These are phyloP conservation scores for Hartigia nigra DNA, from an alignment of 2,888 invertebrate species.

Conservation along the genomic window DNA sequence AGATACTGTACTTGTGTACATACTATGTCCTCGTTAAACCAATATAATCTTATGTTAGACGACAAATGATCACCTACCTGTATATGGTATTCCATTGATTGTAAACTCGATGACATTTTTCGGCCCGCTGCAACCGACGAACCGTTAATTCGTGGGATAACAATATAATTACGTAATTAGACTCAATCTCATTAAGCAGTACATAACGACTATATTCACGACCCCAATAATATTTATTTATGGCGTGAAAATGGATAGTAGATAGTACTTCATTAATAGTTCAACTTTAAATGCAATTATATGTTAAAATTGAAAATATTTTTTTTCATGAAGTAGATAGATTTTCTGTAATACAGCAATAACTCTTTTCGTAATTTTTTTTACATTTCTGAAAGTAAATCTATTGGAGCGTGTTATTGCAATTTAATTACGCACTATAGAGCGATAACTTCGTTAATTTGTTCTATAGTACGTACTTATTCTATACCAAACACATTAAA, in stretches of 20 bases:
- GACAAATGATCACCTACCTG: conserved; percentile 25
- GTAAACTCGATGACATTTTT: conserved; percentile 33
- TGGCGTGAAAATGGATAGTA: not conserved
- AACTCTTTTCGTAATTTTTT: not conserved
- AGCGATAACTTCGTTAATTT: not conserved
- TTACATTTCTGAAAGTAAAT: not conserved
- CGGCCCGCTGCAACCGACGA: conserved; percentile 23
- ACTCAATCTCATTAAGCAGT: not conserved
- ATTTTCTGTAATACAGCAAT: not conserved
- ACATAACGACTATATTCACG: not conserved
- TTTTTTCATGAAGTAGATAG: not conserved
- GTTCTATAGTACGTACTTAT: not conserved
- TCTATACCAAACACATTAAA: not conserved
- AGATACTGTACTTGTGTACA: not conserved
- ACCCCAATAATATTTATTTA: not conserved
- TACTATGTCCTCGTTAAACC: not conserved
- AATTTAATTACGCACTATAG: not conserved
- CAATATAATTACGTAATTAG: not conserved
- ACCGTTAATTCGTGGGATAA: not conserved
- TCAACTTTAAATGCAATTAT: not conserved
- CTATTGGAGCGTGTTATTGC: not conserved
- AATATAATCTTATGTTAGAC: not conserved
- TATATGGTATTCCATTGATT: conserved; percentile 39
- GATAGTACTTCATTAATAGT: not conserved
- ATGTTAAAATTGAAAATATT: not conserved